Evolutionary conservation across 2,888 invertebrate species (phyloP).

Genomic region (Oscheius sp.): DNA sequence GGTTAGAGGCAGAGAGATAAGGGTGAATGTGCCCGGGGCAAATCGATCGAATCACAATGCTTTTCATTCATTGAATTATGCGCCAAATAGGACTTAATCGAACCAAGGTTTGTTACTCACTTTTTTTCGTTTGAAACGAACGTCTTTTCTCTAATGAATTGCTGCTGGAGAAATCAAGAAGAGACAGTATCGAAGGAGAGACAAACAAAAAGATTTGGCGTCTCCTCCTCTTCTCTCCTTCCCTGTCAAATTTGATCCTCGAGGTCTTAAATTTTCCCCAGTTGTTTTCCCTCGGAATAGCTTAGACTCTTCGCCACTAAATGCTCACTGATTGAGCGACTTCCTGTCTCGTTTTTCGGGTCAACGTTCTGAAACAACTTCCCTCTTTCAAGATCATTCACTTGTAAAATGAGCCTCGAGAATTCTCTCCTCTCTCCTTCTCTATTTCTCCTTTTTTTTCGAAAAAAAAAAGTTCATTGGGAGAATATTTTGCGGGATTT

Average conservation of each 20-base stretch:
- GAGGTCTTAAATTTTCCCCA: background rate
- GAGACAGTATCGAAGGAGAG: too few species aligned
- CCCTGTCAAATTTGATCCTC: background rate
- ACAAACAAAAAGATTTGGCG: too few species aligned
- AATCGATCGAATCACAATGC: slow-evolving; percentile 14
- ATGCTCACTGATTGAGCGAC: slow-evolving; percentile 13
- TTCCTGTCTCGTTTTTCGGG: slow-evolving; percentile 19
- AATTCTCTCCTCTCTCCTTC: background rate
- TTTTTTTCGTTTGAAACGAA: background rate
- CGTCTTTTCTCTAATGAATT: background rate
- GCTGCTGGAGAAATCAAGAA: too few species aligned
- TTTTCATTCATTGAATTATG: background rate
- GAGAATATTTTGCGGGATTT: background rate
- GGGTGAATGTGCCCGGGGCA: slow-evolving; percentile 11
- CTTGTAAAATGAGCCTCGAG: background rate
- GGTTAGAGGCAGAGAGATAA: slow-evolving; percentile 18
- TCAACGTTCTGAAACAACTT: background rate
- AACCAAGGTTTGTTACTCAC: background rate
- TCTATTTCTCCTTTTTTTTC: background rate
- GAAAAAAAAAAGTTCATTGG: background rate
- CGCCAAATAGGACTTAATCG: too few species aligned
- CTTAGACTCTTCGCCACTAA: background rate
- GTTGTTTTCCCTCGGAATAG: slow-evolving; percentile 1
- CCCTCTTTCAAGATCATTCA: background rate
- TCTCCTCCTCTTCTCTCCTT: background rate